These are phyloP conservation scores for Pteruthius melanotis DNA, from an alignment of 2,113 vertebrate genomes.

Conservation along the genomic window DNA sequence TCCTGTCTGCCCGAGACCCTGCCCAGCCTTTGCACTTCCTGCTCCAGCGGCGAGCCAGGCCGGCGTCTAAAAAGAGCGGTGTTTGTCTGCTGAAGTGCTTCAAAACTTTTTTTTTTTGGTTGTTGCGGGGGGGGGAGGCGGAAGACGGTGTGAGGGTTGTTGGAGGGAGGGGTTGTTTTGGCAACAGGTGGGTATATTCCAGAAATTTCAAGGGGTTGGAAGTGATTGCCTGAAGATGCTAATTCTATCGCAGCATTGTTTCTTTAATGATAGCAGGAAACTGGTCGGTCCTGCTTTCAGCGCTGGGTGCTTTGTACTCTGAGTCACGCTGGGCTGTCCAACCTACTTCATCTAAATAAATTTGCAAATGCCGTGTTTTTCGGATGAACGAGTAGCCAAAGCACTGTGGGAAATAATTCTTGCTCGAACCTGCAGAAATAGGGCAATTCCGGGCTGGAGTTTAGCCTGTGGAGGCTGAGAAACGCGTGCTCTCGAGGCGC, in stretches of 20 bases:
- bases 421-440: background rate
- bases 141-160: background rate
- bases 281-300: conserved; percentile 12
- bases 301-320: background rate
- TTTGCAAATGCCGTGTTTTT: background rate
- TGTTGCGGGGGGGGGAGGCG: rapidly evolving
- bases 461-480: background rate
- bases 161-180: background rate
- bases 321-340: conserved; percentile 11
- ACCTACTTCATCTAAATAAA: conserved; percentile 9
- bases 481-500: background rate
- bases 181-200: background rate
- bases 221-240: background rate
- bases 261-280: background rate
- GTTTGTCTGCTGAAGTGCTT: background rate
- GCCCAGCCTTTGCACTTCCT: background rate
- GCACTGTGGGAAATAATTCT: conserved; percentile 20
- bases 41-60: background rate
- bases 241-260: background rate
- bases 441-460: background rate
- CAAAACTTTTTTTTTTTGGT: background rate
- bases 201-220: background rate
- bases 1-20: background rate
- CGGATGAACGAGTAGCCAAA: background rate
- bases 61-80: rapidly evolving